phyloP scores from a whole-genome alignment of 2,888 invertebrate species.

The Xanthia togata region DNA sequence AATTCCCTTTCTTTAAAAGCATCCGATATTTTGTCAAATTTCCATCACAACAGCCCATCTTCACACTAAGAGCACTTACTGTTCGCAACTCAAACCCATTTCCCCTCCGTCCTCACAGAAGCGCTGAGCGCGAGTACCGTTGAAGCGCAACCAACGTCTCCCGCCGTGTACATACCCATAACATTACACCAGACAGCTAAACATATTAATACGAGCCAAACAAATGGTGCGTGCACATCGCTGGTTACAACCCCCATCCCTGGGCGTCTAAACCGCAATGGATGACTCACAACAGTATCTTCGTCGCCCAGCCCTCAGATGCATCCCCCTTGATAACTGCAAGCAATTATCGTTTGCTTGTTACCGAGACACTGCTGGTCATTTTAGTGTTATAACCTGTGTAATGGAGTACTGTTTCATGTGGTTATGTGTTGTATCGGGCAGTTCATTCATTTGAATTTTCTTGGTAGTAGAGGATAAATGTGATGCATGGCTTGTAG shows the following conservation, averaged over 20 bases:
- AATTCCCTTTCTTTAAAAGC: too few relatives aligned
- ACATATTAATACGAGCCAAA: slow-evolving; percentile 23
- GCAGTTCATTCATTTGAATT: background rate
- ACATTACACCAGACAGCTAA: slow-evolving; percentile 23
- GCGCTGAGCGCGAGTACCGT: too few relatives aligned
- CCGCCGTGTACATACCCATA: slow-evolving; percentile 28
- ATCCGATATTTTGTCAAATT: background rate
- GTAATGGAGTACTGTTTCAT: slow-evolving; percentile 12
- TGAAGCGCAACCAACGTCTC: slow-evolving; percentile 28
- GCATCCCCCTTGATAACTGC: slow-evolving; percentile 52
- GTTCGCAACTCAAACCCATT: background rate
- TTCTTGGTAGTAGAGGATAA: background rate
- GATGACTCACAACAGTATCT: slow-evolving; percentile 45
- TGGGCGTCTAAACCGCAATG: slow-evolving; percentile 43
- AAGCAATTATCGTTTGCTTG: slow-evolving; percentile 58
- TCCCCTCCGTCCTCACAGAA: background rate
- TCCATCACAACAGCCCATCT: too few relatives aligned
- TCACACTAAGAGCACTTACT: background rate
- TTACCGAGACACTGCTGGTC: slow-evolving; percentile 53
- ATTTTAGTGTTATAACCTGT: slow-evolving; percentile 61
- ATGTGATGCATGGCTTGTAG: background rate
- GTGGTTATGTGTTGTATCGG: background rate
- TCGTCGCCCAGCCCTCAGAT: slow-evolving; percentile 27
- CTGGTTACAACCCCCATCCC: slow-evolving; percentile 3
- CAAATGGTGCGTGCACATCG: slow-evolving; percentile 40